Evolutionary conservation across 2,113 vertebrate species (phyloP).

Genomic region (Phaetusa simplex): DNA sequence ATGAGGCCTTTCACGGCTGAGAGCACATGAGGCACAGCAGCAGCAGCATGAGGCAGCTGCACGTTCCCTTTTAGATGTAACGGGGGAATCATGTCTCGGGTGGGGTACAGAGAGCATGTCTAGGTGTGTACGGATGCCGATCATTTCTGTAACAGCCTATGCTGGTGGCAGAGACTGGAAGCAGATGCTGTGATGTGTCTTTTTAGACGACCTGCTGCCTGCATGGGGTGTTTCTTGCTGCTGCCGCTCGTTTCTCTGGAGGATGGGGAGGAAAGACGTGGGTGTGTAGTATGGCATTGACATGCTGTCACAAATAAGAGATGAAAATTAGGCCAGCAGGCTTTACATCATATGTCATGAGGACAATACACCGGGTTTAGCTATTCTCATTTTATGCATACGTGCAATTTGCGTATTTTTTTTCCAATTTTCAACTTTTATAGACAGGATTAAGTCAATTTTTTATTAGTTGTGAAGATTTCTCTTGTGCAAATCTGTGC

Average conservation of each 20-base stretch:
- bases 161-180: neutral
- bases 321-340: neutral
- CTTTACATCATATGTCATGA: neutral
- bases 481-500: neutral
- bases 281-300: neutral
- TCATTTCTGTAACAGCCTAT: neutral
- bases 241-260: neutral
- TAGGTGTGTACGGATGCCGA: neutral
- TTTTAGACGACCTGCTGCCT: neutral
- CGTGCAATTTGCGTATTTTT: neutral
- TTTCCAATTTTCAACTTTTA: neutral
- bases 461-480: neutral
- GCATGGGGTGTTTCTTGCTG: neutral
- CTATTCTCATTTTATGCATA: neutral
- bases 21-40: neutral
- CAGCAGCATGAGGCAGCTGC: neutral
- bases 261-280: neutral
- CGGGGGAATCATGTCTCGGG: neutral
- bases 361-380: neutral
- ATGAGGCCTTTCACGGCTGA: neutral
- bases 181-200: neutral
- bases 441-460: neutral
- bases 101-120: neutral
- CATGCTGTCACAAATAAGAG: neutral
- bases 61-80: neutral